phyloP scores from a whole-genome alignment of 92 coral and sea anemone species.

The Virgularia gustaviana region DNA sequence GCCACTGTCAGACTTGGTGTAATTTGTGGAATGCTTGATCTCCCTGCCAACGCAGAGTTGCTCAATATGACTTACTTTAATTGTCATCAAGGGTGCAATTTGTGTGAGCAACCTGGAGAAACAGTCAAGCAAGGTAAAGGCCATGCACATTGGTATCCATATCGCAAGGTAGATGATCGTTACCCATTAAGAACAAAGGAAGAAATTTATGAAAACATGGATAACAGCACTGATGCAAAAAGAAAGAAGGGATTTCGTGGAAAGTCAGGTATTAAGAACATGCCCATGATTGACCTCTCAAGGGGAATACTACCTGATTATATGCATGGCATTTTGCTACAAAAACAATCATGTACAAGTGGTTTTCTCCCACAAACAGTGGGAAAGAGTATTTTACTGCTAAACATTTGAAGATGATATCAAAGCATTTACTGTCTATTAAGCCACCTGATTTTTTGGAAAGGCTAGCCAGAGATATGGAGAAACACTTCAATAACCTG shows the following conservation, averaged over 20 bases:
- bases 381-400: constrained; percentile 39
- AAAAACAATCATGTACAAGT: constrained; percentile 42
- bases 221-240: too few relatives aligned
- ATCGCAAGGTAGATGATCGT: constrained; percentile 30
- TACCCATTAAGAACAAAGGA: constrained; percentile 3
- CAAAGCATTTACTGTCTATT: constrained; percentile 18
- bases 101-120: constrained; percentile 54
- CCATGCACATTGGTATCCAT: constrained; percentile 50
- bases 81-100: constrained; percentile 45
- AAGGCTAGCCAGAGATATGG: constrained; percentile 51
- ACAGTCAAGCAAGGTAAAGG: constrained; percentile 51
- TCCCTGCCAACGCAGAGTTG: constrained; percentile 47
- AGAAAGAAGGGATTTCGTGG: too few relatives aligned
- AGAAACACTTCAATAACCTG: constrained; percentile 56
- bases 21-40: constrained; percentile 29
- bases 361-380: constrained; percentile 57
- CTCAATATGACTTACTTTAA: constrained; percentile 54
- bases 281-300: too few relatives aligned
- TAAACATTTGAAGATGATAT: constrained; percentile 40
- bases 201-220: not conserved
- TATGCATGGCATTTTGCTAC: constrained; percentile 59
- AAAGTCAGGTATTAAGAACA: too few relatives aligned
- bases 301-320: constrained; percentile 61
- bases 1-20: constrained; percentile 30
- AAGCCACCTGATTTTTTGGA: constrained; percentile 60